A percentile compares a stretch with the other conserved stretches of the same genome.
These are phyloP conservation scores for Idaea biselata DNA, from an alignment of 2,888 invertebrate species.

Conservation along the genomic window DNA sequence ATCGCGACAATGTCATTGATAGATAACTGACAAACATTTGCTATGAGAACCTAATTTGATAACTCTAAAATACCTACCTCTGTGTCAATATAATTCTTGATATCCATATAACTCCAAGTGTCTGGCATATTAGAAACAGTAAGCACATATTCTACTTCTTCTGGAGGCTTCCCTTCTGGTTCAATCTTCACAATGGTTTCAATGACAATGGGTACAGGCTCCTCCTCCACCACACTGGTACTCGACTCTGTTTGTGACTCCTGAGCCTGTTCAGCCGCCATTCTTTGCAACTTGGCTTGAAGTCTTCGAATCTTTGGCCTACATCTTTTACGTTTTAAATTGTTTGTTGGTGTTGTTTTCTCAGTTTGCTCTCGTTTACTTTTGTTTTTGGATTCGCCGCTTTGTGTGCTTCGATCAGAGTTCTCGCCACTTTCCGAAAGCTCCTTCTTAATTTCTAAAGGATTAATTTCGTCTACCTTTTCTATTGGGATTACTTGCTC, in stretches of 20 bases:
- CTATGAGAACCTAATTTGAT: no score
- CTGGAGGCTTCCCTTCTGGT: conserved; percentile 9
- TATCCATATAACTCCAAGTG: conserved; percentile 33
- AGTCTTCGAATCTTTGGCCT: conserved; percentile 7
- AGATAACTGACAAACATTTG: no score
- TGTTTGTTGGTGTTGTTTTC: conserved; percentile 2
- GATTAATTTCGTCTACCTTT: neutral
- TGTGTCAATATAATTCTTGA: conserved; percentile 39
- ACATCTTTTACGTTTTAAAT: conserved; percentile 10
- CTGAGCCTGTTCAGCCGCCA: neutral
- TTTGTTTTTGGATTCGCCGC: neutral
- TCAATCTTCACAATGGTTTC: conserved; percentile 6
- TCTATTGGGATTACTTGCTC: neutral
- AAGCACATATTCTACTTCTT: conserved; percentile 27
- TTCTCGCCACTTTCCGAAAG: conserved; percentile 1
- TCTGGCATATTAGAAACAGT: conserved; percentile 35
- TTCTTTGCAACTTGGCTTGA: neutral
- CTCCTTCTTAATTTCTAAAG: neutral
- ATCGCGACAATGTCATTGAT: no score
- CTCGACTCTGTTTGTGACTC: neutral
- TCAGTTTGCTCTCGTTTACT: neutral
- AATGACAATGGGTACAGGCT: neutral
- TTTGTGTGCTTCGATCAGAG: neutral
- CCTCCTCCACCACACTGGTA: neutral
- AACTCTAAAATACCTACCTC: conserved; percentile 29